These are phyloP conservation scores for Amblyjoppa fuscipennis DNA, from an alignment of 2,888 invertebrate genomes.

Conservation along the genomic window DNA sequence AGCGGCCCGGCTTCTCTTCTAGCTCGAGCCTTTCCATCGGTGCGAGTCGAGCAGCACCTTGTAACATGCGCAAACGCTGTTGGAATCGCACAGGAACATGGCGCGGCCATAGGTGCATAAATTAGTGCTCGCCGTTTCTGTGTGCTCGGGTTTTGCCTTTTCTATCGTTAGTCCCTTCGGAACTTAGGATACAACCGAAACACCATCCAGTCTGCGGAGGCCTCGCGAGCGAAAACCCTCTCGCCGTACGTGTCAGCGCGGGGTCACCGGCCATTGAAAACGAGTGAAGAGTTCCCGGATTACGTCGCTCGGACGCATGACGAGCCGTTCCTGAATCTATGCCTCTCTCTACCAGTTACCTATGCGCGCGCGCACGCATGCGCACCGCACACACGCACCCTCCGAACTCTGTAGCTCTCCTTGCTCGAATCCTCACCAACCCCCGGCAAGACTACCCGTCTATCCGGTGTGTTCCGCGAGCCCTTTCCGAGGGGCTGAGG, in stretches of 20 bases:
- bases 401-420: background rate
- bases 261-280: conserved; percentile 52
- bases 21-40: conserved; percentile 6
- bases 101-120: conserved; percentile 12
- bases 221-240: conserved; percentile 13
- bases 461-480: conserved; percentile 18
- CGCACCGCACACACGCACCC: background rate
- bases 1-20: conserved; percentile 68
- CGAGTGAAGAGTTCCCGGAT: conserved; percentile 37
- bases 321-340: conserved; percentile 15
- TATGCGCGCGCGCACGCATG: background rate
- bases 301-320: conserved; percentile 25
- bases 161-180: conserved; percentile 18
- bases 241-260: conserved; percentile 34
- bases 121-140: conserved; percentile 10
- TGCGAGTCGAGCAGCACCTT: conserved; percentile 51
- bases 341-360: conserved; percentile 7
- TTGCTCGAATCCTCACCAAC: background rate
- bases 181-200: background rate
- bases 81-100: conserved; percentile 1
- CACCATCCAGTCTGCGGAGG: background rate
- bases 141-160: conserved; percentile 27
- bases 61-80: background rate
- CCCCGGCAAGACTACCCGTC: conserved; percentile 21
- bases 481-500: background rate